phyloP scores from a whole-genome alignment of 2,113 vertebrate species.

The Oxyura jamaicensis region DNA sequence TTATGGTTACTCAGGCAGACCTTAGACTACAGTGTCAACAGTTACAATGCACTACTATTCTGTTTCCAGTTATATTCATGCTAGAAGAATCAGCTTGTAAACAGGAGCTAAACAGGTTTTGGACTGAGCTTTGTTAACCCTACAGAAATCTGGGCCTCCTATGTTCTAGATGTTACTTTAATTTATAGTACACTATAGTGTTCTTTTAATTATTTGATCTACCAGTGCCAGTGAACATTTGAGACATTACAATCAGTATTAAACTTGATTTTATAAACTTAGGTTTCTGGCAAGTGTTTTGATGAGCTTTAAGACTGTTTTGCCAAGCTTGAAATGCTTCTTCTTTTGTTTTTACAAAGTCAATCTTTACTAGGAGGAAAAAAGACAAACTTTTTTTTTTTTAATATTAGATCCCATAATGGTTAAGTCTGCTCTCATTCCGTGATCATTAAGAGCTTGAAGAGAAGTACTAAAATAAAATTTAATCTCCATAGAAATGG shows the following conservation, averaged over 20 bases:
- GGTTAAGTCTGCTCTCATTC: not conserved
- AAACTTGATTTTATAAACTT: slow-evolving; percentile 43
- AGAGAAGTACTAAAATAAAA: not conserved
- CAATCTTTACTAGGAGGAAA: not conserved
- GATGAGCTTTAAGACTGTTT: slow-evolving; percentile 7
- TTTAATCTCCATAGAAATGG: not conserved
- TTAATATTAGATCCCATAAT: not conserved
- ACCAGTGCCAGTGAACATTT: not conserved
- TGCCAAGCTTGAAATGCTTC: not conserved
- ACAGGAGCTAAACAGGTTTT: not conserved
- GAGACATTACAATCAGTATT: not conserved
- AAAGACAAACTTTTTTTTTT: not conserved
- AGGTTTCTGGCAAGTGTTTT: slow-evolving; percentile 31
- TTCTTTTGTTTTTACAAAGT: not conserved
- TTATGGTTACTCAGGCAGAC: not conserved
- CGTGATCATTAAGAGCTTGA: not conserved
- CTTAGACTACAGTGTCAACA: not conserved
- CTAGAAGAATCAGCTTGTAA: not conserved
- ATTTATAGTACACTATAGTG: not conserved
- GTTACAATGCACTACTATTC: not conserved
- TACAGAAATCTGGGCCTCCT: not conserved
- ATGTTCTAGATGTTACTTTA: slow-evolving; percentile 26
- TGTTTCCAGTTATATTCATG: not conserved
- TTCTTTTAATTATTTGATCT: slow-evolving; percentile 30
- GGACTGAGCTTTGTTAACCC: slow-evolving; percentile 7